These are phyloP conservation scores for Leucoraja ocellata DNA, from an alignment of 2,797 vertebrate species.

Conservation along the genomic window DNA sequence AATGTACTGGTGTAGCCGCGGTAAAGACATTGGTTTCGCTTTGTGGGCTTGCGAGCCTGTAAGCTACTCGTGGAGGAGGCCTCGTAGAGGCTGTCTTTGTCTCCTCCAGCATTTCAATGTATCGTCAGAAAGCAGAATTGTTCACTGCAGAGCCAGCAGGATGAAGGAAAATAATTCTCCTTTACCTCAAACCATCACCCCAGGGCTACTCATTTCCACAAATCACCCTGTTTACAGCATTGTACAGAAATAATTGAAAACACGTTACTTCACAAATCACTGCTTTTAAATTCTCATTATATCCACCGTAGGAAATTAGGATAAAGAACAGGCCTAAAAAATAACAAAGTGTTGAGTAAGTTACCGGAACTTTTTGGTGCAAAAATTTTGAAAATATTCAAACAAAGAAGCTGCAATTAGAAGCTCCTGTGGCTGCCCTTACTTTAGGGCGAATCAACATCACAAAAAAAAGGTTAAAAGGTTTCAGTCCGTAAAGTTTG, in stretches of 20 bases:
- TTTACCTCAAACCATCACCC: neutral
- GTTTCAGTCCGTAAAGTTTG: neutral
- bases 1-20: too few relatives aligned
- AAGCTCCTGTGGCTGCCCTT: too few relatives aligned
- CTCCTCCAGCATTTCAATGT: neutral
- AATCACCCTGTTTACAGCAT: neutral
- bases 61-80: too few relatives aligned
- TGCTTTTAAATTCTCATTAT: neutral
- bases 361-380: neutral
- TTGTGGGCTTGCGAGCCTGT: too few relatives aligned
- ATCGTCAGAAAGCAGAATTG: neutral
- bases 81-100: too few relatives aligned
- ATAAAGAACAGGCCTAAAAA: slow-evolving; percentile 18
- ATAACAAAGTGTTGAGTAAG: slow-evolving; percentile 12
- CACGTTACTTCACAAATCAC: slow-evolving; percentile 20
- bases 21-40: too few relatives aligned
- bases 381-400: neutral
- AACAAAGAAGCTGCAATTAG: neutral
- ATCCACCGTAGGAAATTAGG: slow-evolving; percentile 1
- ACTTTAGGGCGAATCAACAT: neutral
- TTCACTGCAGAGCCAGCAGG: neutral
- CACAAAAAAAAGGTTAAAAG: neutral
- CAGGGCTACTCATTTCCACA: slow-evolving; percentile 23
- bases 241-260: slow-evolving; percentile 26
- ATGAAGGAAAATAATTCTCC: neutral